Percentiles rank a stretch among this genome's conserved stretches.
These are phyloP conservation scores for Cactoblastis cactorum DNA, from an alignment of 2,888 invertebrate genomes.

Conservation along the genomic window DNA sequence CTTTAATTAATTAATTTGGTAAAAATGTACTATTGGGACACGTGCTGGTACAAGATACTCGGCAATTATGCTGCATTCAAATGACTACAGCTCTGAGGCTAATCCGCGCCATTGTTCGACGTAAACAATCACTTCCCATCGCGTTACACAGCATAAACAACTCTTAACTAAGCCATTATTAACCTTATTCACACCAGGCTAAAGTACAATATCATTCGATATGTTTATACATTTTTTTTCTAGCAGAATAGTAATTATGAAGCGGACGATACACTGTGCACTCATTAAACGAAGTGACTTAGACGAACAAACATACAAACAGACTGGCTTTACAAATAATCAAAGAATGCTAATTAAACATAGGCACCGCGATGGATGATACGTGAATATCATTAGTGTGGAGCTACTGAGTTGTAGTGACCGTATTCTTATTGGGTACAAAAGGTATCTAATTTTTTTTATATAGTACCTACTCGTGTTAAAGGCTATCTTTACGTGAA, in stretches of 20 bases:
- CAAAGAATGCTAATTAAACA: conserved; percentile 5
- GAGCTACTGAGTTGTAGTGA: background rate
- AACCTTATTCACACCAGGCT: background rate
- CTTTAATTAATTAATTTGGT: background rate
- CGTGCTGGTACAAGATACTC: background rate
- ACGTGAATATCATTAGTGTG: background rate
- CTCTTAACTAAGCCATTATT: background rate
- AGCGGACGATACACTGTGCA: conserved; percentile 20
- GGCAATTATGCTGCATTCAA: conserved; percentile 29
- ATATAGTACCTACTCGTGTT: too few species aligned
- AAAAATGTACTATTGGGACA: background rate
- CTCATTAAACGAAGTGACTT: conserved; percentile 57
- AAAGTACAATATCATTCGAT: background rate
- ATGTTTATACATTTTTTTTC: conserved; percentile 12
- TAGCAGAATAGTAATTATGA: conserved; percentile 17
- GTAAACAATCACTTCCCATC: conserved; percentile 32
- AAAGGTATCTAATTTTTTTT: background rate
- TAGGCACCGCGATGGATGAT: conserved; percentile 1
- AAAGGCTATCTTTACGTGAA: too few species aligned
- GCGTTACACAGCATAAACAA: conserved; percentile 9
- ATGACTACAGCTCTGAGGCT: conserved; percentile 25
- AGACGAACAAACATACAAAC: conserved; percentile 49
- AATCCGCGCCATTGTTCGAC: conserved; percentile 36
- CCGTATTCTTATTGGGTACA: background rate
- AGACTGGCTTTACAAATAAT: conserved; percentile 13